Conservation (phyloP, 2,797 vertebrate species). For the Erithacus rubecula region DNA sequence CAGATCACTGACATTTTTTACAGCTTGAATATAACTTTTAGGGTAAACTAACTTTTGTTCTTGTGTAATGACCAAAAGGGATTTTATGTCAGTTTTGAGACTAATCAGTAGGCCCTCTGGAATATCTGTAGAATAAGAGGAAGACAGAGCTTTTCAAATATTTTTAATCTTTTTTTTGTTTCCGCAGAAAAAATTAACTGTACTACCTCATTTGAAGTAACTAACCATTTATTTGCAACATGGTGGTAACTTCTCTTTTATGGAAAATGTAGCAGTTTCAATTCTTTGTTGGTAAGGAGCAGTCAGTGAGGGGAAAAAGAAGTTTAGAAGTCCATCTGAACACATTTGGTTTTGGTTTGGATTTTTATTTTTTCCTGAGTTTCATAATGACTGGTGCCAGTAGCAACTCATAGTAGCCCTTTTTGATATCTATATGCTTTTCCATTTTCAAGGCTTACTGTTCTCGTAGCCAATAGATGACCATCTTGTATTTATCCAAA, state of each 20-base stretch:
- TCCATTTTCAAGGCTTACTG: neutral
- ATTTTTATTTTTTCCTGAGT: neutral
- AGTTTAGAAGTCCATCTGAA: neutral
- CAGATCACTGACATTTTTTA: neutral
- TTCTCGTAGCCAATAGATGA: neutral
- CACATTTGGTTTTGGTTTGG: neutral
- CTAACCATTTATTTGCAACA: constrained; percentile 26
- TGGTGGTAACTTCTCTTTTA: constrained; percentile 13
- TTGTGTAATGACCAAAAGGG: neutral
- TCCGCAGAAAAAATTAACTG: neutral
- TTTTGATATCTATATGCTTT: neutral
- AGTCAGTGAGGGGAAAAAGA: neutral
- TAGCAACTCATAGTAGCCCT: neutral
- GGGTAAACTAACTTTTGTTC: neutral
- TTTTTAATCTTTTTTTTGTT: neutral
- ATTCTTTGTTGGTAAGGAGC: neutral
- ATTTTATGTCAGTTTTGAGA: neutral
- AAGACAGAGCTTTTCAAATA: neutral
- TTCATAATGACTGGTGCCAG: neutral
- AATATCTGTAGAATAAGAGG: neutral
- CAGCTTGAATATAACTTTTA: neutral
- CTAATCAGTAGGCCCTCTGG: neutral
- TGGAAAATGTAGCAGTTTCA: constrained; percentile 13
- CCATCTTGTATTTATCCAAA: neutral
- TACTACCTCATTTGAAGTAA: constrained; percentile 28